Evolutionary conservation across 1,140 invertebrate genomes (phyloP).

Genomic region (Chrysomallon squamiferum): DNA sequence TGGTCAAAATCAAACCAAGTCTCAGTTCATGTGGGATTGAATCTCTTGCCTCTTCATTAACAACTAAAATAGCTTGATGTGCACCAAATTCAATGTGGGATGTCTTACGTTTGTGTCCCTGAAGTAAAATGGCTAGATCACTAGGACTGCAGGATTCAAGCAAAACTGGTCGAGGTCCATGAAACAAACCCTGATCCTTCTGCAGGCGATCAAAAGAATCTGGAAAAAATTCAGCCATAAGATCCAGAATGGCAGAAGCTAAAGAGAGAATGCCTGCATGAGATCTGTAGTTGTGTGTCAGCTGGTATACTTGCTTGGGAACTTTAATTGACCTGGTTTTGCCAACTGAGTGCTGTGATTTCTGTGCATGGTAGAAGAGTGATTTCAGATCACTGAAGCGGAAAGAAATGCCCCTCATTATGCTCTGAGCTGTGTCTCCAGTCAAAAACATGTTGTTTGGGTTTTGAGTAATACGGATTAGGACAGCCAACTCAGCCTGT

Average conservation of each 20-base stretch:
- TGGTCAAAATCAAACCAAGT: constrained; percentile 49
- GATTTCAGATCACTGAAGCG: constrained; percentile 54
- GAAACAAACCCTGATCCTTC: constrained; percentile 54
- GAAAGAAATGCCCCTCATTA: constrained; percentile 59
- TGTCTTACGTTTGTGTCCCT: constrained; percentile 45
- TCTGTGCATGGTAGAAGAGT: constrained; percentile 51
- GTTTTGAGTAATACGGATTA: constrained; percentile 49
- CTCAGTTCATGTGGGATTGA: constrained; percentile 41
- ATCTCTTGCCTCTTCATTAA: constrained; percentile 40
- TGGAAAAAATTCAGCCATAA: constrained; percentile 55
- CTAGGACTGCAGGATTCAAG: constrained; percentile 49
- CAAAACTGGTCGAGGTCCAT: constrained; percentile 52
- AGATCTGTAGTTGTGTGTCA: constrained; percentile 57
- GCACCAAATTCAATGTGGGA: constrained; percentile 59
- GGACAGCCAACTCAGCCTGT: constrained; percentile 54
- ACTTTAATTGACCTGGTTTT: constrained; percentile 34
- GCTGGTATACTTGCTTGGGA: constrained; percentile 44
- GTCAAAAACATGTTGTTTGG: constrained; percentile 60
- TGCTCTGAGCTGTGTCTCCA: constrained; percentile 60
- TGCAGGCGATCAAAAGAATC: constrained; percentile 57
- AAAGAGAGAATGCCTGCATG: constrained; percentile 55
- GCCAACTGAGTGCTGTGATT: constrained; percentile 35
- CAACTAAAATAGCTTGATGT: constrained; percentile 56
- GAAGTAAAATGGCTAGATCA: constrained; percentile 18
- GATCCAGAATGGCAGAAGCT: constrained; percentile 53